A percentile compares a stretch with the other conserved stretches of the same genome.
Conservation (phyloP, 2,888 invertebrate species). For the Sinodicranocentrus sp. region DNA sequence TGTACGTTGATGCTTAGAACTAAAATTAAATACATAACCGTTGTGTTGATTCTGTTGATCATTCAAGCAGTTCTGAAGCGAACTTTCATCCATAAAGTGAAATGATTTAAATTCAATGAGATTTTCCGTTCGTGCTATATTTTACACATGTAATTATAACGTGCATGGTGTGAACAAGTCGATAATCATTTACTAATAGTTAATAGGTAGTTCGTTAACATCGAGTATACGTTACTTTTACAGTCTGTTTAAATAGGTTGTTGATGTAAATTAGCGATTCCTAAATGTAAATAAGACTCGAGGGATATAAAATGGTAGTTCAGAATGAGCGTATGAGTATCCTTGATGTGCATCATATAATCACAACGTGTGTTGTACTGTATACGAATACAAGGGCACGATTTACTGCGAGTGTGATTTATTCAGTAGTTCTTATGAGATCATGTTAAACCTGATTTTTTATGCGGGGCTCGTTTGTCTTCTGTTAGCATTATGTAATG, state of each 20-base stretch:
- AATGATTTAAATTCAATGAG: too few relatives aligned
- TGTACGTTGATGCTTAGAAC: too few relatives aligned
- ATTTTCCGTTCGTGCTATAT: too few relatives aligned
- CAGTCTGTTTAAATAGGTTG: constrained; percentile 49
- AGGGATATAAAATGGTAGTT: constrained; percentile 1
- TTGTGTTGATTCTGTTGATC: too few relatives aligned
- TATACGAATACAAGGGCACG: constrained; percentile 12
- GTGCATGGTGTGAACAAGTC: constrained; percentile 61
- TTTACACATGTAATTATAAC: constrained; percentile 41
- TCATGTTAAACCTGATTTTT: constrained; percentile 3
- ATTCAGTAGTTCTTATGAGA: constrained; percentile 6
- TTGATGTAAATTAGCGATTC: constrained; percentile 50
- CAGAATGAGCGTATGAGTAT: not conserved
- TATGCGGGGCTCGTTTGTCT: not conserved
- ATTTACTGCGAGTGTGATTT: constrained; percentile 29
- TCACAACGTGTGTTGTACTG: too few relatives aligned
- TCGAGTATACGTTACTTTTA: too few relatives aligned
- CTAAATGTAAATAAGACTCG: constrained; percentile 22
- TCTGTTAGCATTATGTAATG: too few relatives aligned
- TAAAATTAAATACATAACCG: too few relatives aligned
- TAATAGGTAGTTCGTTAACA: constrained; percentile 45
- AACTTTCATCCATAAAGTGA: too few relatives aligned
- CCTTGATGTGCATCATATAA: too few relatives aligned
- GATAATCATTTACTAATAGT: constrained; percentile 62
- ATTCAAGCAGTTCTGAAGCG: too few relatives aligned